These are phyloP conservation scores for Synergus japonicus DNA, from an alignment of 2,888 invertebrate genomes.

Conservation along the genomic window DNA sequence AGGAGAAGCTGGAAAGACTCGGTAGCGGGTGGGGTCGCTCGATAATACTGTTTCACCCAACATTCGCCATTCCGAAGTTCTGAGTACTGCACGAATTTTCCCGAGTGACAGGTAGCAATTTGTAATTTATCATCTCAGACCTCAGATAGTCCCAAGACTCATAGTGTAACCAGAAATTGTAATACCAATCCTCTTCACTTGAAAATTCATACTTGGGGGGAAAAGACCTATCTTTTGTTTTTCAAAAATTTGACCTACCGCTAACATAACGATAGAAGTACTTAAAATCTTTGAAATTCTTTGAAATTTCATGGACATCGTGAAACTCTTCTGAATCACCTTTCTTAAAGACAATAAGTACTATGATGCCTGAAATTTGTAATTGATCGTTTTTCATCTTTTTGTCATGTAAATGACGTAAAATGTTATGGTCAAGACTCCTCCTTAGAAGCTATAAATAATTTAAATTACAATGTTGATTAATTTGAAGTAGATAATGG, in stretches of 20 bases:
- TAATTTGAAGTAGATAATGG: background rate
- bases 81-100: conserved; percentile 34
- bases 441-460: background rate
- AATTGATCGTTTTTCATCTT: background rate
- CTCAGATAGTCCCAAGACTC: conserved; percentile 18
- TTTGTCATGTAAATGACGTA: background rate
- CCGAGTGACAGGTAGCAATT: conserved; percentile 39
- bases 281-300: too few relatives aligned
- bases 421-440: background rate
- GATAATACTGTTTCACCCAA: conserved; percentile 31
- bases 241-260: too few relatives aligned
- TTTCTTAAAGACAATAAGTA: too few relatives aligned
- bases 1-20: conserved; percentile 37
- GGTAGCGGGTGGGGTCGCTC: conserved; percentile 34
- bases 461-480: background rate
- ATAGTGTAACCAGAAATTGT: conserved; percentile 6
- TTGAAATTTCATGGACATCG: too few relatives aligned
- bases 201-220: background rate
- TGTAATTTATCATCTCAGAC: conserved; percentile 38
- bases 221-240: too few relatives aligned
- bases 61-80: conserved; percentile 32
- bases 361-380: too few relatives aligned
- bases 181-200: conserved; percentile 5
- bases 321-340: too few relatives aligned
- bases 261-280: too few relatives aligned